Evolutionary conservation across 2,888 invertebrate species (phyloP), one percentile per base, ranked within the genome.

Genomic region (Asteroscopus sphinx): DNA sequence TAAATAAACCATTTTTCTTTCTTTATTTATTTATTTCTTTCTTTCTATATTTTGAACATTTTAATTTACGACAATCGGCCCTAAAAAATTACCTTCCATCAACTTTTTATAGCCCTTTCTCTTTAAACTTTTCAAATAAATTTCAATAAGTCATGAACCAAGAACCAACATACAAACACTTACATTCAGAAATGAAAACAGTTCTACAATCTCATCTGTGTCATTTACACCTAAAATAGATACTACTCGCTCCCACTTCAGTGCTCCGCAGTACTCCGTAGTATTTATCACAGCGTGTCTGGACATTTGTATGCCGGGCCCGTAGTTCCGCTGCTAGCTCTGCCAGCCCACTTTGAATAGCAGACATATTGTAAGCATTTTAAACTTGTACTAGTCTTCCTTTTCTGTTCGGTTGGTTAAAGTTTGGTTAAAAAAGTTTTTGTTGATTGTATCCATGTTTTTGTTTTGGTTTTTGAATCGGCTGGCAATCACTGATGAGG

Each of bases 301-400:
- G 61, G 67, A 59, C 75, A 84, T 89, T 84, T 81, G 85, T 88
- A 89, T 88, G 80, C 88, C 57, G 37, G 57, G 54, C 41, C 40
- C 75, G 83, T 83, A 52, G 72, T 75, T 73, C 72, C 77, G 81
- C 62, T 76, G 75, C 28, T 7, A 52, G 70, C 64, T 64, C 69
- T 71, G 74, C 76, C 56, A 46, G 39, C 7, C 44, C 73, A 78
- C 76, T 82, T 79, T 76, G 76, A 79, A 84, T 82, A 80, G 73
- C 63, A 66, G 69, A 77, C 78, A 81, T 81, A 81, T 76, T 76
- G 80, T 81, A 47, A 77, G 80, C 84, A 81, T 85, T 86, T 65
- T 79, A 81, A 82, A 69, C 56, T 45, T 33, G 44, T 30, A 33
- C 46, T 9, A 12, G 41, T 35, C 33, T 44, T 35, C 42, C 44